Evolutionary conservation across 2,888 invertebrate species (phyloP).

Genomic region (Podotricha telesiphe): DNA sequence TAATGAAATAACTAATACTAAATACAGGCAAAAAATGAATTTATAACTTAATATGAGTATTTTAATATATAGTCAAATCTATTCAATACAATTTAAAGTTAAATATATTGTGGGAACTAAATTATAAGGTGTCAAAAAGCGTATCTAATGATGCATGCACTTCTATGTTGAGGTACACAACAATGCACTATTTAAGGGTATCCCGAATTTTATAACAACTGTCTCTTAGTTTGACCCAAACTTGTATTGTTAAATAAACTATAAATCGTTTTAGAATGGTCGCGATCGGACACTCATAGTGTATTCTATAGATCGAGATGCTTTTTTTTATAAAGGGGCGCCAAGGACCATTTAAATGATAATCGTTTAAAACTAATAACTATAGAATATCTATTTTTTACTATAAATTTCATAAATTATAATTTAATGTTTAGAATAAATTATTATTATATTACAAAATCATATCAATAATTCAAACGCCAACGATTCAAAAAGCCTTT

Average conservation of each 20-base stretch:
- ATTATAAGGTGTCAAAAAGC: conserved; percentile 64
- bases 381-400: conserved; percentile 15
- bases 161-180: conserved; percentile 57
- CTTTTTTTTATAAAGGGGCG: conserved; percentile 68
- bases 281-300: conserved; percentile 69
- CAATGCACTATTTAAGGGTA: conserved; percentile 62
- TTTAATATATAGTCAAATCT: neutral
- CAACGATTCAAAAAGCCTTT: conserved; percentile 17
- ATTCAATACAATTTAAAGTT: conserved; percentile 17
- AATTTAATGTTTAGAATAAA: neutral
- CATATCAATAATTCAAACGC: neutral
- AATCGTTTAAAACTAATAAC: conserved; percentile 51
- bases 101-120: conserved; percentile 66
- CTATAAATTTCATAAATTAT: conserved; percentile 5
- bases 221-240: conserved; percentile 50
- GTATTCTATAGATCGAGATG: conserved; percentile 50
- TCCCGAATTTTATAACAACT: conserved; percentile 52
- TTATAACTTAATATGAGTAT: no score
- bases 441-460: conserved; percentile 1
- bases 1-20: neutral
- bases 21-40: neutral
- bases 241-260: conserved; percentile 81
- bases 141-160: conserved; percentile 70
- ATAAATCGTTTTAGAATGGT: conserved; percentile 81
- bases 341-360: conserved; percentile 73